These are phyloP conservation scores for Willisornis vidua DNA, from an alignment of 2,113 vertebrate species.

Conservation along the genomic window DNA sequence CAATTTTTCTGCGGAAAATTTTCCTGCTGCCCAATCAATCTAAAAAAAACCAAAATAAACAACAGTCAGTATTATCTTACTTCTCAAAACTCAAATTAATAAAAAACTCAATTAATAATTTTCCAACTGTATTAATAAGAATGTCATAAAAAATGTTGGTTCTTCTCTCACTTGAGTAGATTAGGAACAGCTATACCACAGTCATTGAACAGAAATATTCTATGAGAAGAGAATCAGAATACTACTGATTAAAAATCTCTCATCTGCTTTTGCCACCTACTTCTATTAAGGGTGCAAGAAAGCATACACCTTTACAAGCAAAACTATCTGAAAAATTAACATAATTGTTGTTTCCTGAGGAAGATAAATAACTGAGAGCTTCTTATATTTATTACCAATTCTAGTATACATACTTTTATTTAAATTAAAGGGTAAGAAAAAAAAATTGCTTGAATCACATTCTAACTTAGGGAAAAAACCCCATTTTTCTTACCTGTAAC, in stretches of 20 bases:
- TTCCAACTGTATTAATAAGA: not conserved
- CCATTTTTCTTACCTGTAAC: not conserved
- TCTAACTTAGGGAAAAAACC: not conserved
- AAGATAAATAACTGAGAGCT: not conserved
- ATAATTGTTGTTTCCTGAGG: not conserved
- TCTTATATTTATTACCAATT: not conserved
- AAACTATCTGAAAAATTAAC: not conserved
- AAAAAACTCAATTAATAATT: not conserved
- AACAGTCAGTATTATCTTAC: not conserved
- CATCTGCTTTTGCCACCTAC: not conserved
- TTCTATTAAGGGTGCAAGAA: not conserved
- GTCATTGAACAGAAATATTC: not conserved
- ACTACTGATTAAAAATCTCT: not conserved
- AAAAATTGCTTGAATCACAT: not conserved
- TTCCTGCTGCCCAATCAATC: not conserved
- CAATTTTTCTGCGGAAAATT: not conserved
- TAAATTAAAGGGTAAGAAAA: not conserved
- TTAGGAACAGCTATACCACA: not conserved
- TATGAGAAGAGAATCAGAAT: not conserved
- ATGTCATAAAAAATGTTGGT: not conserved
- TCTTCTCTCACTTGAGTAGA: not conserved
- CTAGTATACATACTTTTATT: not conserved
- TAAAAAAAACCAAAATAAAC: not conserved
- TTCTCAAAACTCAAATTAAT: not conserved
- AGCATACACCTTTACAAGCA: not conserved